Evolutionary conservation across 2,113 vertebrate genomes (phyloP).

Genomic region (Nesoenas mayeri): DNA sequence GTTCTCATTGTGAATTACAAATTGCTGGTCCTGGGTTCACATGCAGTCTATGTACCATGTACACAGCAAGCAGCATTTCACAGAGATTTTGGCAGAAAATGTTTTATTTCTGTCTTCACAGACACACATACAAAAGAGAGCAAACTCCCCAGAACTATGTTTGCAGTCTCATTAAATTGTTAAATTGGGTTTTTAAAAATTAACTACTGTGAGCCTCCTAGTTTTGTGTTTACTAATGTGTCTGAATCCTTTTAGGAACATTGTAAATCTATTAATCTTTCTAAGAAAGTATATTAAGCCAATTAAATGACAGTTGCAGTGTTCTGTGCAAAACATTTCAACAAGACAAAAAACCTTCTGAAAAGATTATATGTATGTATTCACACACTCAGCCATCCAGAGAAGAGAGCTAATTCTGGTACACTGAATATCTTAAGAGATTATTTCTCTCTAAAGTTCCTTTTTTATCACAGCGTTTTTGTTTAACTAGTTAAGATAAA

Average conservation of each 20-base stretch:
- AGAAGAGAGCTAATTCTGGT: neutral
- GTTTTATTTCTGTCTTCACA: neutral
- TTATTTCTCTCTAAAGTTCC: conserved; percentile 21
- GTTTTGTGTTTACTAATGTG: neutral
- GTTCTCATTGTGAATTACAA: neutral
- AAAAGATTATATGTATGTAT: neutral
- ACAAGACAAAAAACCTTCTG: neutral
- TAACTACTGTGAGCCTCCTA: neutral
- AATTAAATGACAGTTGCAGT: neutral
- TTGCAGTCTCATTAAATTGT: neutral
- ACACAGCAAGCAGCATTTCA: neutral
- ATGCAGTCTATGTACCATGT: neutral
- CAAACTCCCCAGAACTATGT: neutral
- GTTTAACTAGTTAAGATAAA: conserved; percentile 14
- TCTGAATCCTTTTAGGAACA: conserved; percentile 33
- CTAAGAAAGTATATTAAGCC: neutral
- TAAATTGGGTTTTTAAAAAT: neutral
- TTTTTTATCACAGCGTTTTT: neutral
- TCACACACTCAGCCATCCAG: neutral
- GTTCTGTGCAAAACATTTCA: neutral
- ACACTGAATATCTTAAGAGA: neutral
- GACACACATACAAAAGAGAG: neutral
- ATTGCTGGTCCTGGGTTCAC: neutral
- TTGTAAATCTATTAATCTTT: conserved; percentile 32
- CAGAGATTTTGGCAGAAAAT: neutral